phyloP scores from a whole-genome alignment of 2,113 vertebrate species.

The Cairina moschata region DNA sequence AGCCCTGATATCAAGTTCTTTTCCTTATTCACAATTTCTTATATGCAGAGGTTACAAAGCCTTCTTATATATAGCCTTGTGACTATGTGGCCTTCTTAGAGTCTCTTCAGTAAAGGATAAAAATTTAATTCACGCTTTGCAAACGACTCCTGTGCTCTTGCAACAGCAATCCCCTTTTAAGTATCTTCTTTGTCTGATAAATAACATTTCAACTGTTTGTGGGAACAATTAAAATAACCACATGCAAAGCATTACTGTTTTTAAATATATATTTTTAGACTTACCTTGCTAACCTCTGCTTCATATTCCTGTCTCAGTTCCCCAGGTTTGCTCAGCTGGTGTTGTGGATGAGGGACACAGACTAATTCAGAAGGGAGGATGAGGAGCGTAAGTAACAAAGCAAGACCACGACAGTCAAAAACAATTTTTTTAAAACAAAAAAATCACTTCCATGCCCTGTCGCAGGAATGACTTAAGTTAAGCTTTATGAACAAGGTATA shows the following conservation, averaged over 20 bases:
- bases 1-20: neutral
- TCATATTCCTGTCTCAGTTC: conserved; percentile 83
- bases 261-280: neutral
- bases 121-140: neutral
- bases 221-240: neutral
- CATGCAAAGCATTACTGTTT: neutral
- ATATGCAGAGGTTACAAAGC: neutral
- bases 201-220: neutral
- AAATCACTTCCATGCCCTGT: neutral
- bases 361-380: conserved; percentile 43
- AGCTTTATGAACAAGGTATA: neutral
- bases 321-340: conserved; percentile 79
- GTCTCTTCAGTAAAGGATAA: neutral
- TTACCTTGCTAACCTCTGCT: conserved; percentile 82
- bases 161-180: neutral
- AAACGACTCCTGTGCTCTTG: neutral
- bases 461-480: neutral
- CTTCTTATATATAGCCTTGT: neutral
- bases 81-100: neutral
- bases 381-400: neutral
- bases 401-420: neutral
- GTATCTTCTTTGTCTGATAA: neutral
- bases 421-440: neutral
- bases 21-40: neutral
- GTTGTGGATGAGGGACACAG: conserved; percentile 57